Conservation (phyloP, 2,113 vertebrate genomes). For the Ancistrus triradiatus region DNA sequence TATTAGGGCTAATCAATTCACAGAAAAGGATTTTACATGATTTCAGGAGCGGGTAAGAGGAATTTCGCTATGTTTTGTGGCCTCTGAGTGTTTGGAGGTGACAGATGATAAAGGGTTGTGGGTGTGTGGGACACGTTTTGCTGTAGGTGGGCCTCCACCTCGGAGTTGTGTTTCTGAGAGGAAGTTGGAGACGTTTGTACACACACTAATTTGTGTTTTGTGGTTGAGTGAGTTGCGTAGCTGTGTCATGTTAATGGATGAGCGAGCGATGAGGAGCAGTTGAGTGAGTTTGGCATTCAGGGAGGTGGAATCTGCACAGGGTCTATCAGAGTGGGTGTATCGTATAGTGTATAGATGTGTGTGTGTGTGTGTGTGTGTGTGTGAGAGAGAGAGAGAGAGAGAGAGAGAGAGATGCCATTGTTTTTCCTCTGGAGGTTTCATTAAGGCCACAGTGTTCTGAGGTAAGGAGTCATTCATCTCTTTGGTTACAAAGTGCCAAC, state of each 20-base stretch:
- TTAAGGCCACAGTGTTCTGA: slow-evolving; percentile 73
- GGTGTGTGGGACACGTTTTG: slow-evolving; percentile 57
- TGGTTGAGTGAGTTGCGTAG: slow-evolving; percentile 31
- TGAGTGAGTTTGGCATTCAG: slow-evolving; percentile 30
- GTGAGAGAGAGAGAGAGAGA: slow-evolving; percentile 35
- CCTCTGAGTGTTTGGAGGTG: no score
- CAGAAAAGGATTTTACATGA: no score
- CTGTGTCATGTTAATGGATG: slow-evolving; percentile 28
- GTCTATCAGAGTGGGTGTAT: slow-evolving; percentile 18
- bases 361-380: slow-evolving; percentile 39
- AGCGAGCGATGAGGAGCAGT: neutral
- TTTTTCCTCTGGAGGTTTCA: slow-evolving; percentile 78
- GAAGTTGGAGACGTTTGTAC: slow-evolving; percentile 14
- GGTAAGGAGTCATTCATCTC: slow-evolving; percentile 78
- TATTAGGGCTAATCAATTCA: no score
- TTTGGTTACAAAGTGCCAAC: slow-evolving; percentile 69
- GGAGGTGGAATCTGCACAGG: slow-evolving; percentile 32
- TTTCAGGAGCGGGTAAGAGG: no score
- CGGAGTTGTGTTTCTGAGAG: slow-evolving; percentile 19
- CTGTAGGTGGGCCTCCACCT: slow-evolving; percentile 36
- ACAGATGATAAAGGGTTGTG: neutral
- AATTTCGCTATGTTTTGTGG: no score
- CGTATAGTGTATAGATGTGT: slow-evolving; percentile 17
- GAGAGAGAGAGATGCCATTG: slow-evolving; percentile 61
- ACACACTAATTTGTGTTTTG: slow-evolving; percentile 31